These are phyloP conservation scores for Siniperca undulata DNA, from an alignment of 2,797 vertebrate species.

Conservation along the genomic window DNA sequence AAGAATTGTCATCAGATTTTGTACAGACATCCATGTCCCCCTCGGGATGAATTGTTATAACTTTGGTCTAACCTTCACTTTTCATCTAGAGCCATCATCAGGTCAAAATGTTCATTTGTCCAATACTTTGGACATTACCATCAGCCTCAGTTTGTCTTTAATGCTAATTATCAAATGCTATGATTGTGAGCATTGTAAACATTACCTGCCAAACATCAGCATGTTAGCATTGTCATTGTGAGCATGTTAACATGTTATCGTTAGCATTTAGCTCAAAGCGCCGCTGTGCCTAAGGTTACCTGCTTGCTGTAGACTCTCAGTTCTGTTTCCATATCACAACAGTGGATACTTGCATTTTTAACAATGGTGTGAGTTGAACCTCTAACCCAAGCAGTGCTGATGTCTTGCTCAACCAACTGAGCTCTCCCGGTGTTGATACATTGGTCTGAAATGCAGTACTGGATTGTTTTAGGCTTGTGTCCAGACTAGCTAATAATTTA, in stretches of 20 bases:
- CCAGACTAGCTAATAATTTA: constrained; percentile 66
- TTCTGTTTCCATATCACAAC: neutral
- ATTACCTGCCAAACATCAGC: neutral
- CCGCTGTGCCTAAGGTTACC: neutral
- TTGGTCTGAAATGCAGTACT: constrained; percentile 39
- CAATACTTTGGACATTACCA: neutral
- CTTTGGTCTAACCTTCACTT: neutral
- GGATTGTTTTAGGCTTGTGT: constrained; percentile 52
- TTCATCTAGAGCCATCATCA: neutral
- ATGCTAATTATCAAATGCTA: neutral
- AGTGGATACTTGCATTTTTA: neutral
- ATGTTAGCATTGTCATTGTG: neutral
- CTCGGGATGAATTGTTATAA: neutral
- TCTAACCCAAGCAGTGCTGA: constrained; percentile 19
- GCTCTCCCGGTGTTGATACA: constrained; percentile 42
- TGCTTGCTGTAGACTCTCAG: neutral
- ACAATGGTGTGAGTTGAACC: constrained; percentile 1
- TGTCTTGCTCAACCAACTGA: constrained; percentile 14
- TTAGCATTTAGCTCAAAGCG: neutral
- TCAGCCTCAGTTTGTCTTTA: neutral
- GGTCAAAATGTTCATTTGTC: neutral
- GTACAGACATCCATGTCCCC: neutral
- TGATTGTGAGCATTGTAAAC: neutral
- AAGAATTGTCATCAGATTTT: neutral
- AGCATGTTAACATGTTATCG: neutral